Evolutionary conservation across 2,113 vertebrate species (phyloP), one percentile per base, ranked within the genome.

Genomic region (Pangasianodon gigas): DNA sequence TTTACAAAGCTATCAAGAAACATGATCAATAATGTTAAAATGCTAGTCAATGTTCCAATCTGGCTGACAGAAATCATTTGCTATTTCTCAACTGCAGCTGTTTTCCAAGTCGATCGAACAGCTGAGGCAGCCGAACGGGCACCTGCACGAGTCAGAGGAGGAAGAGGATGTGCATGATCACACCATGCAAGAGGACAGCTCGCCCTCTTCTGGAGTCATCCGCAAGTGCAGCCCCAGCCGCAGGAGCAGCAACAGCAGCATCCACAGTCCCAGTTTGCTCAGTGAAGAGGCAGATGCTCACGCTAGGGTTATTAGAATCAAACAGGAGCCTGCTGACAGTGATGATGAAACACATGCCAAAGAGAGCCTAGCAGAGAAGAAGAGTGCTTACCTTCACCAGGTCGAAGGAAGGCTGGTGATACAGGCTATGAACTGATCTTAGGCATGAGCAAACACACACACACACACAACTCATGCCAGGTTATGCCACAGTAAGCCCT

Each of bases 41-140:
- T 74, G 32, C 54, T 74, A 14, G 48, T 67, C 85, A 85, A 2
- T 0, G 8, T 86, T 46, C 9, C 58, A 1, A 58, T 87, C 9
- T 75, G 7, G 37, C 56, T 56, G 56, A 62, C 56, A 16, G 24
- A 62, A 84, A 62, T 84, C 19, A 69, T 83, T 54, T 88, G 46
- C 44, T 82, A 16, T 84, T 51, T 88, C 87, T 85, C 14, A 52
- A 51, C n/a, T 85, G 60, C 96, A 99, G 98, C 97, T 99, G 95
- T 96, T 99, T 88, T 99, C 98, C 75, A 98, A 98, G 95, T 98
- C 98, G 93, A 99, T 98, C 58, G 98, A 99, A 95, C 98, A 99
- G 96, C 95, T 99, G 92, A 97, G 98, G 94, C 97, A 98, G 95
- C 97, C 98, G 85, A 97, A 92, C 91, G 94, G 94, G 91, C 97